Base-by-base conservation (phyloP, 2,797 vertebrate species). In the Molossus molossus region DNA sequence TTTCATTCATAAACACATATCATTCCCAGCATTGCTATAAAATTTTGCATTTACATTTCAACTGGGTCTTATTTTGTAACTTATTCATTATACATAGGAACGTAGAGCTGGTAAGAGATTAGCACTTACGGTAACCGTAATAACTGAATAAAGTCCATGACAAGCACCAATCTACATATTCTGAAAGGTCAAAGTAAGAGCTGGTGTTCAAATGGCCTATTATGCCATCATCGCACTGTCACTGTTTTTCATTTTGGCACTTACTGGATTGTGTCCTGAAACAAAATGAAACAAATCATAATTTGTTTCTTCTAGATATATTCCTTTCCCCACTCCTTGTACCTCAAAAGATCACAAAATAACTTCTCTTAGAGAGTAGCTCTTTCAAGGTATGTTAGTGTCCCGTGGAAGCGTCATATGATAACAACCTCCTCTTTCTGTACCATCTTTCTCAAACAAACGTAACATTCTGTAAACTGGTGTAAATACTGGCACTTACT, bases 321-420 rank as follows among this genome's bases (percentile, higher is more conserved):
- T 83, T 76, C 27, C 50, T 83, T 77, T 8, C 0, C 1, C 15
- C 4, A 69, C 18, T 80, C 9, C 69, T 76, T 48, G 40, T 48
- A 70, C 27, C 27, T 80, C 53, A 91, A 27, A 88, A 45, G 40
- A 58, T 85, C 50, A 82, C 48, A 88, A 72, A 95, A 77, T 70
- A 87, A 69, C 29, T 1, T 55, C 88, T 75, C 23, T 86, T 50
- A 64, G 40, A 45, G 3, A 87, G 53, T 62, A 60, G 17, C 13
- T 86, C 57, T 91, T 75, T 72, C 83, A 90, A 33, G 58, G 10
- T 4, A 6, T 37, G 6, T 76, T 50, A 40, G 20, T 5, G 9
- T 81, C 25, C 25, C n/a, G 11, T 6, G 40, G 17, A 50, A 53
- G 33, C 27, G 50, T 18, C 14, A 55, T 4, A 20, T 40, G 73